Base-by-base conservation (phyloP, 2,888 invertebrate species). In the Aphrophora alni region DNA sequence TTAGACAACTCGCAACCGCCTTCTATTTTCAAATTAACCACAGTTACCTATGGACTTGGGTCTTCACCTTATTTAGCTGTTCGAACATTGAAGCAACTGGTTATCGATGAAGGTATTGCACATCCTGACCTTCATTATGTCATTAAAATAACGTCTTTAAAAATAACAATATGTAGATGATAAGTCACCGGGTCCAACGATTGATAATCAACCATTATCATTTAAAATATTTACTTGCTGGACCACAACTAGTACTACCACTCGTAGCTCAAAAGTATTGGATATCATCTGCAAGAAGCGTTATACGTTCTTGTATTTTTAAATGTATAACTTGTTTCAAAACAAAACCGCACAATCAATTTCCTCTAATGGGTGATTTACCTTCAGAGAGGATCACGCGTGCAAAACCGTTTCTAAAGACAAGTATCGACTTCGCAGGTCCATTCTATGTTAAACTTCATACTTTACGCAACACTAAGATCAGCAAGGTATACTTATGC, bases 251-350 rank as follows among this genome's bases (percentile, higher is more conserved):
- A 10, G 75, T 83, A 17, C 75, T 84, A 8, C 38, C 82, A 2
- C 26, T 82, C 7, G 51, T 84, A 3, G 70, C 82, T 2, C 70
- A 72, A 17, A 51, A 27, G 1, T 85, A 83, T 70, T 85, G 84
- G 85, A 83, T 82, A 0, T 21, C 83, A 0, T 44, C 75, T 4
- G 84, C 83, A n/a, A 70, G 82, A 71, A 76, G 82, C 51, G 10
- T 83, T 0, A 78, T 84, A 0, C 38, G 82, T 26, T 78, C 74
- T 80, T 68, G 78, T 7, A 74, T 83, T n/a, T 81, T 80, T 69
- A 17, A 82, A 5, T 85, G 85, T 27, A 44, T 84, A 0, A 51
- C 26, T 21, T 86, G 85, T 70, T 80, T 79, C 12, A 68, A 80
- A 74, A 25, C 68, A 21, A 75, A 68, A 68, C 77, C 78, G 17